Evolutionary conservation across 2,113 vertebrate species (phyloP).

Genomic region (Microtus ochrogaster): DNA sequence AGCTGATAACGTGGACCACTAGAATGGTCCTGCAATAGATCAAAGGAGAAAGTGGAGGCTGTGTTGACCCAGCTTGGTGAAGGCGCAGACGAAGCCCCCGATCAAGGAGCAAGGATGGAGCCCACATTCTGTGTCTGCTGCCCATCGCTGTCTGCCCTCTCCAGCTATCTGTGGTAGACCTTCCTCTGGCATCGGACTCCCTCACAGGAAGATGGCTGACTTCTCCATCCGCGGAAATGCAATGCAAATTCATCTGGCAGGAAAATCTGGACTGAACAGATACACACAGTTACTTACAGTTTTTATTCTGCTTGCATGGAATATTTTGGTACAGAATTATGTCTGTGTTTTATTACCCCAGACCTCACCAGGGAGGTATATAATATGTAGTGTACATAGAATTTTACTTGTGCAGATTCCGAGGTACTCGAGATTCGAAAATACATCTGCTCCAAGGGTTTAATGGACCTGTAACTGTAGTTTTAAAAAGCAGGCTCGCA

Average conservation of each 20-base stretch:
- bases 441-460: constrained; percentile 53
- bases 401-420: constrained; percentile 55
- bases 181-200: background rate
- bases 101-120: fast-evolving
- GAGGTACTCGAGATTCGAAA: constrained; percentile 61
- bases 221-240: background rate
- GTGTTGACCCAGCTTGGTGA: background rate
- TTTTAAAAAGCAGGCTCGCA: background rate
- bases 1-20: background rate
- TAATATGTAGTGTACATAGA: constrained; percentile 21
- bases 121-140: fast-evolving
- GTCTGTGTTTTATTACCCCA: constrained; percentile 68
- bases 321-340: constrained; percentile 51
- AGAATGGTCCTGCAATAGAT: fast-evolving
- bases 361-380: constrained; percentile 15
- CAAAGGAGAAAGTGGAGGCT: fast-evolving
- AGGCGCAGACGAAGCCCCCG: background rate
- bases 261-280: constrained; percentile 1
- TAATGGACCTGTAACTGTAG: background rate
- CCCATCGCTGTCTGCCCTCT: no score
- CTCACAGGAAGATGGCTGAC: background rate
- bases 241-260: constrained; percentile 36
- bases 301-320: constrained; percentile 58
- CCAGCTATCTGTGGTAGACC: fast-evolving
- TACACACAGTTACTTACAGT: background rate